Evolutionary conservation across 2,113 vertebrate genomes (phyloP).

Genomic region (Anhinga anhinga): DNA sequence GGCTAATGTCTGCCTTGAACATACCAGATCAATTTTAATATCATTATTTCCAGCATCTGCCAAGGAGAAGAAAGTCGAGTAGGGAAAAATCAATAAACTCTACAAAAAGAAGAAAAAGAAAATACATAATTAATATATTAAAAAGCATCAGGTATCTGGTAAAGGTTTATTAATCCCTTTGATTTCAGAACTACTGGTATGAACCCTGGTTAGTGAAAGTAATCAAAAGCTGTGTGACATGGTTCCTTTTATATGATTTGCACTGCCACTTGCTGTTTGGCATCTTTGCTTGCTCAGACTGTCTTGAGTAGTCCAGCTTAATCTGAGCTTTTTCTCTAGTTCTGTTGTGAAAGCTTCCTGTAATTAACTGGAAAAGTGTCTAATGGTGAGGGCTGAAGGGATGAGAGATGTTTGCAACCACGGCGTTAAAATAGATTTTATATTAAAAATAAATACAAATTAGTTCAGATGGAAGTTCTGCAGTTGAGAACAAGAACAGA

Average conservation of each 20-base stretch:
- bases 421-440: background rate
- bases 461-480: background rate
- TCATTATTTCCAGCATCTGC: conserved; percentile 15
- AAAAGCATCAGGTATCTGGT: background rate
- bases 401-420: background rate
- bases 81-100: background rate
- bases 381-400: background rate
- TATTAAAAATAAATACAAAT: background rate
- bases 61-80: background rate
- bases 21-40: conserved; percentile 47
- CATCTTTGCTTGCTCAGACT: background rate
- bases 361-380: background rate
- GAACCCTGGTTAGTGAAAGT: background rate
- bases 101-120: background rate
- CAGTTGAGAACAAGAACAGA: background rate
- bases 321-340: background rate
- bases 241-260: background rate
- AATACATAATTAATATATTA: background rate
- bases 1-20: conserved; percentile 7
- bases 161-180: background rate
- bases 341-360: background rate
- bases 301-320: background rate
- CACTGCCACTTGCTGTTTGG: background rate
- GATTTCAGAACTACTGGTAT: background rate
- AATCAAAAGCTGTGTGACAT: background rate